These are phyloP conservation scores for Dromococcyx pavoninus DNA, from an alignment of 2,797 vertebrate species.

Conservation along the genomic window DNA sequence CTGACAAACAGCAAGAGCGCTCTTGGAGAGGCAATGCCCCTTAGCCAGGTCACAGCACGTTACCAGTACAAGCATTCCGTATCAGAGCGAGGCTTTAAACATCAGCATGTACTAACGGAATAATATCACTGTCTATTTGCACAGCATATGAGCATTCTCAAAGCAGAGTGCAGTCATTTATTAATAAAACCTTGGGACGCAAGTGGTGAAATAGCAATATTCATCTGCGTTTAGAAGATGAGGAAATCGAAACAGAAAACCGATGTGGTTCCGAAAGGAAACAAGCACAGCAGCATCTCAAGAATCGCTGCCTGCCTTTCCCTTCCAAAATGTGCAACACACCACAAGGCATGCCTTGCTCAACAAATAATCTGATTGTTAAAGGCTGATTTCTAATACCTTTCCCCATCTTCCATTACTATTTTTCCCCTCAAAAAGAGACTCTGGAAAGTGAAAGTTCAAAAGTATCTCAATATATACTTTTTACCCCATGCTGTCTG, in stretches of 20 bases:
- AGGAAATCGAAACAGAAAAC: not conserved
- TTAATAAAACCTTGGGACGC: not conserved
- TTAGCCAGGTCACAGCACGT: fast-evolving
- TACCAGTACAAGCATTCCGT: not conserved
- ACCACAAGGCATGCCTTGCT: not conserved
- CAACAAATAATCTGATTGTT: not conserved
- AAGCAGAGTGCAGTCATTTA: not conserved
- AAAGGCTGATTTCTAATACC: not conserved
- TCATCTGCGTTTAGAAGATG: not conserved
- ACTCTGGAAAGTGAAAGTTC: not conserved
- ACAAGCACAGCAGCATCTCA: not conserved
- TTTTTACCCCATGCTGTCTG: not conserved
- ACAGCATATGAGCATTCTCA: not conserved
- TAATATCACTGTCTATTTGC: not conserved
- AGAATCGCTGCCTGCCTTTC: not conserved
- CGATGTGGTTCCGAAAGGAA: not conserved
- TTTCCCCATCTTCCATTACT: not conserved
- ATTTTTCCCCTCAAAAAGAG: not conserved
- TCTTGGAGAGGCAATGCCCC: not conserved
- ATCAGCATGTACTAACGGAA: fast-evolving
- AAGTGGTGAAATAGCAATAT: not conserved
- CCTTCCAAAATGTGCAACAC: not conserved
- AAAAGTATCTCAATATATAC: not conserved
- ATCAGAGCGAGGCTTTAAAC: not conserved
- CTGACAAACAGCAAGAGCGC: fast-evolving